phyloP scores from a whole-genome alignment of 2,888 invertebrate species.

The Microctonus aethiopoides region DNA sequence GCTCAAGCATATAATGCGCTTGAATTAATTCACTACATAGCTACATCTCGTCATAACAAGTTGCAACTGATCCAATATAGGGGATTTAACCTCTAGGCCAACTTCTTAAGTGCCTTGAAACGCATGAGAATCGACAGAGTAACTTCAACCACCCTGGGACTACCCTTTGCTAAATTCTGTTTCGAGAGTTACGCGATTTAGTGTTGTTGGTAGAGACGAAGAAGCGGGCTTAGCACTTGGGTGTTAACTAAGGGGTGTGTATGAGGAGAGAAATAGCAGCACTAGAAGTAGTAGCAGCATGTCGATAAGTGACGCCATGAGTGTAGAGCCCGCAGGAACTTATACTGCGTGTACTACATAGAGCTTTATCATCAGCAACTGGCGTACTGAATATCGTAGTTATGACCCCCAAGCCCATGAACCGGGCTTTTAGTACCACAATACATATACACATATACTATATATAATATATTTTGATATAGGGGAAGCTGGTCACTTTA shows the following conservation, averaged over 20 bases:
- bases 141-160: constrained; percentile 18
- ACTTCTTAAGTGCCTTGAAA: constrained; percentile 19
- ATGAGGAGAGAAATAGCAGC: background rate
- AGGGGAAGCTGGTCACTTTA: constrained; percentile 7
- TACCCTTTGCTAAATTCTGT: constrained; percentile 26
- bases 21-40: constrained; percentile 10
- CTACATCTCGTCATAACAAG: constrained; percentile 19
- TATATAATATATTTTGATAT: too few species aligned
- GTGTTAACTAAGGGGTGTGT: constrained; percentile 9
- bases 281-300: background rate
- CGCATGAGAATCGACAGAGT: constrained; percentile 23
- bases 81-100: constrained; percentile 17
- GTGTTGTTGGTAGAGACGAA: background rate
- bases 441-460: too few species aligned
- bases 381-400: constrained; percentile 3
- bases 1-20: background rate
- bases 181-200: constrained; percentile 22
- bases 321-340: constrained; percentile 18
- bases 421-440: constrained; percentile 1
- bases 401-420: constrained; percentile 15
- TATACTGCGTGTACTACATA: constrained; percentile 19
- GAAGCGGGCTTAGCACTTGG: constrained; percentile 24
- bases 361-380: constrained; percentile 19
- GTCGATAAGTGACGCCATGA: constrained; percentile 22
- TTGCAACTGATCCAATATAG: constrained; percentile 28